phyloP scores from a whole-genome alignment of 1,140 invertebrate genomes.

The Steinernema feltiae region DNA sequence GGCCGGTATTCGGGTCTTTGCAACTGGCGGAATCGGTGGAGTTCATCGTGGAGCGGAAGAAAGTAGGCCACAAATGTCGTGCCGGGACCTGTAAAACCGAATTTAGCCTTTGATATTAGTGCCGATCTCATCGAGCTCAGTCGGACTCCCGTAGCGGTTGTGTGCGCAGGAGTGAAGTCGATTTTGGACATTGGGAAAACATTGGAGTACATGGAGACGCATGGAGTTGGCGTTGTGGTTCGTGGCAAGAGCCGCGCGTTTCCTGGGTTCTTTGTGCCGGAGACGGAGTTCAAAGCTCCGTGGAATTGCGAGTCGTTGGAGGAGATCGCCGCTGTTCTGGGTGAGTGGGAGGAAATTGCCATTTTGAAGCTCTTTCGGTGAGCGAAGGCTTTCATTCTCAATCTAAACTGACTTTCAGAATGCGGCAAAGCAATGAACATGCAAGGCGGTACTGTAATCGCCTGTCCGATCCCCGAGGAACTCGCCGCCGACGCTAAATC shows the following conservation, averaged over 20 bases:
- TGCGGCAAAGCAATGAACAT: constrained; percentile 65
- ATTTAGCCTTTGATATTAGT: constrained; percentile 79
- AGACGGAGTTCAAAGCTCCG: constrained; percentile 69
- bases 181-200: constrained; percentile 90
- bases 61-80: constrained; percentile 59
- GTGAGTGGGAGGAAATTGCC: too few species aligned
- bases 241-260: constrained; percentile 65
- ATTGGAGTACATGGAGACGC: constrained; percentile 88
- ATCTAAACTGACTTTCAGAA: constrained; percentile 32
- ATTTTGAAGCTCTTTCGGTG: too few species aligned
- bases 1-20: constrained; percentile 82
- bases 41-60: constrained; percentile 80
- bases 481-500: constrained; percentile 61
- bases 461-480: constrained; percentile 77
- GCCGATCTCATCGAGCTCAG: constrained; percentile 87
- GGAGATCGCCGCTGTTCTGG: constrained; percentile 71
- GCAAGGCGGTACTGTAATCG: constrained; percentile 76
- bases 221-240: constrained; percentile 81
- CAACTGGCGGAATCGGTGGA: constrained; percentile 83
- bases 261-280: constrained; percentile 80
- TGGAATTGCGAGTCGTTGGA: constrained; percentile 64
- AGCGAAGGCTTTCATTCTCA: neutral
- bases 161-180: constrained; percentile 92
- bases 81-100: too few species aligned
- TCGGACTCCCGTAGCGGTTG: constrained; percentile 75